Evolutionary conservation across 2,797 vertebrate species (phyloP), one percentile per base, ranked within the genome.

Genomic region (Knipowitschia caucasica): DNA sequence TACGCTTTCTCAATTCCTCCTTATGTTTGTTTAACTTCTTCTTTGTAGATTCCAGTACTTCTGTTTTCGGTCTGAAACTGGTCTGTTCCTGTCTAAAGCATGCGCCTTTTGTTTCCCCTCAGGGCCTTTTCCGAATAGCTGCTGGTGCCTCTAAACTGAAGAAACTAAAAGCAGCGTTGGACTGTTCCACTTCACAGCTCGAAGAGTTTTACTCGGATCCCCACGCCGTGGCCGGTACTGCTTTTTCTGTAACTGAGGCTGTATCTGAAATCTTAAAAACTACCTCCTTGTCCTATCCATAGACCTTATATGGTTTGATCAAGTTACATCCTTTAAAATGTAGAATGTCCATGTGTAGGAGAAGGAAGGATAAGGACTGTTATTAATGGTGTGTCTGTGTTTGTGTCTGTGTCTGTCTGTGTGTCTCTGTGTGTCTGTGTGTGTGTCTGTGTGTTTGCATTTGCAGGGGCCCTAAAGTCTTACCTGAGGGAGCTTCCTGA

Each of bases 141-240:
- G 94, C 96, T 0, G 96, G 96, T 70, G 95, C 95, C 35, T 99
- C 96, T 27, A 98, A 98, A 67, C 87, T 99, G 50, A 99, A 98
- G 87, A 99, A 98, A 75, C 88, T 99, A 26, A 99, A 99, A 82
- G 96, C 96, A 0, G 96, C 96, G 0, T 67, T 99, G 76, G 96
- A 99, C 86, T 99, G 96, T 67, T 98, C 96, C 68, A 92, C 94
- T 14, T 98, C 96, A 0, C 95, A 98, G 78, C 87, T 99, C 0
- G 94, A 98, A 4, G 96, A 98, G 62, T 99, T 99, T 73, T 99
- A 98, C 78, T 98, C 94, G 0, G 96, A 99, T 71, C 96, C 95
- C n/a, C 96, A 99, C 0, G 96, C 96, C 0, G 96, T 99, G 1
- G 96, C 96, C 71, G 96, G 96, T 98, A 88, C 31, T 15, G 8